These are phyloP conservation scores for Chelonia mydas DNA, from an alignment of 2,797 vertebrate genomes.

Conservation along the genomic window DNA sequence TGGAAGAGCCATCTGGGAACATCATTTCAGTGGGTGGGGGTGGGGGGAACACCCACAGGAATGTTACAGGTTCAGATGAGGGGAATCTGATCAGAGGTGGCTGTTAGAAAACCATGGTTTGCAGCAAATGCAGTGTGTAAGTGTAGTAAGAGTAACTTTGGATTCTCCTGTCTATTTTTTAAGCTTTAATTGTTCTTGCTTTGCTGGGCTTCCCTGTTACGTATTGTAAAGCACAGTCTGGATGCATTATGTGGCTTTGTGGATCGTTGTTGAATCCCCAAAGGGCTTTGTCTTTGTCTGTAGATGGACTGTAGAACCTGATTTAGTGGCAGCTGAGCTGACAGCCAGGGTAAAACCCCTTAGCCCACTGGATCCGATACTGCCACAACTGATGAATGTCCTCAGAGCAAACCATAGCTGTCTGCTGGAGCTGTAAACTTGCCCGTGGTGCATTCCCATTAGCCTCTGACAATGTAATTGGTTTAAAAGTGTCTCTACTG, in stretches of 20 bases:
- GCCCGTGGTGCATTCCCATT: not conserved
- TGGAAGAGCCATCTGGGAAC: not conserved
- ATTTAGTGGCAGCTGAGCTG: not conserved
- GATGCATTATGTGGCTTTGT: not conserved
- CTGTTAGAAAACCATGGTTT: not conserved
- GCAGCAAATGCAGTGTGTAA: not conserved
- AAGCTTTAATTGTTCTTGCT: not conserved
- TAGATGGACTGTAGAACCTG: fast-evolving
- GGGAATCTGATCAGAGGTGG: not conserved
- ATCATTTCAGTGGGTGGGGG: too few relatives aligned
- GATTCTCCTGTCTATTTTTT: not conserved
- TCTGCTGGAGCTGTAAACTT: not conserved
- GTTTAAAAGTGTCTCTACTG: not conserved
- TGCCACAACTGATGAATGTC: not conserved
- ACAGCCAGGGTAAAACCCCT: not conserved
- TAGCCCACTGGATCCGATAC: not conserved
- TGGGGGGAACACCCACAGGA: not conserved
- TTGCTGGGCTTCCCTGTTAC: not conserved
- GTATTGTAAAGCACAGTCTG: not conserved
- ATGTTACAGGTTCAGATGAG: not conserved
- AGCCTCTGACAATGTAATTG: not conserved
- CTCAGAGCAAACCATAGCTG: not conserved
- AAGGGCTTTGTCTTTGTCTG: too few relatives aligned
- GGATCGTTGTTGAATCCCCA: not conserved
- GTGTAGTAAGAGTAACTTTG: not conserved